Evolutionary conservation across 2,888 invertebrate genomes (phyloP).

Genomic region (Tholera decimalis): DNA sequence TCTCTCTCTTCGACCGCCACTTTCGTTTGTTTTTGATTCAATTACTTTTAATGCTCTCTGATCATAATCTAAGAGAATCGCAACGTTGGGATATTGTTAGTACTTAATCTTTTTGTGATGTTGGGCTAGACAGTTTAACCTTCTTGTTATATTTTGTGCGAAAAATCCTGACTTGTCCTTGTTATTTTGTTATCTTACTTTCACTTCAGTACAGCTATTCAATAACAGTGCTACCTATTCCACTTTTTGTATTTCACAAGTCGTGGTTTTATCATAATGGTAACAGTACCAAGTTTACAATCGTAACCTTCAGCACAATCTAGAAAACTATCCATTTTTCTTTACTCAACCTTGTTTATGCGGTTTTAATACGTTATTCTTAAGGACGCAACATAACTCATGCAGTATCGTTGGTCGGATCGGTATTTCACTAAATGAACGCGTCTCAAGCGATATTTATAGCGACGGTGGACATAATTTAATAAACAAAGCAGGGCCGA

Average conservation of each 20-base stretch:
- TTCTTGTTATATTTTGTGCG: conserved; percentile 44
- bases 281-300: conserved; percentile 50
- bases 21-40: conserved; percentile 90
- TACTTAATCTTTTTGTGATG: conserved; percentile 68
- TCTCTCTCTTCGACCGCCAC: conserved; percentile 82
- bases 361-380: conserved; percentile 81
- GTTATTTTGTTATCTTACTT: conserved; percentile 2
- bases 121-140: conserved; percentile 52
- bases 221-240: not conserved
- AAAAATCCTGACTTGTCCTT: conserved; percentile 22
- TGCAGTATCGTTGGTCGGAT: conserved; percentile 86
- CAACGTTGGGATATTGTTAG: conserved; percentile 71
- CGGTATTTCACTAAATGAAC: conserved; percentile 91
- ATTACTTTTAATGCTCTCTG: conserved; percentile 85
- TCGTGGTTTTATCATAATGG: conserved; percentile 7
- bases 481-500: conserved; percentile 90
- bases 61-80: conserved; percentile 75
- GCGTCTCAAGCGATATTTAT: conserved; percentile 87
- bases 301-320: conserved; percentile 72
- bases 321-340: conserved; percentile 80
- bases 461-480: conserved; percentile 89
- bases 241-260: not conserved
- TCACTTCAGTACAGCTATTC: not conserved
- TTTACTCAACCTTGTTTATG: conserved; percentile 78
- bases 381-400: conserved; percentile 87